phyloP scores from a whole-genome alignment of 2,888 invertebrate genomes.

The Apamea monoglypha region DNA sequence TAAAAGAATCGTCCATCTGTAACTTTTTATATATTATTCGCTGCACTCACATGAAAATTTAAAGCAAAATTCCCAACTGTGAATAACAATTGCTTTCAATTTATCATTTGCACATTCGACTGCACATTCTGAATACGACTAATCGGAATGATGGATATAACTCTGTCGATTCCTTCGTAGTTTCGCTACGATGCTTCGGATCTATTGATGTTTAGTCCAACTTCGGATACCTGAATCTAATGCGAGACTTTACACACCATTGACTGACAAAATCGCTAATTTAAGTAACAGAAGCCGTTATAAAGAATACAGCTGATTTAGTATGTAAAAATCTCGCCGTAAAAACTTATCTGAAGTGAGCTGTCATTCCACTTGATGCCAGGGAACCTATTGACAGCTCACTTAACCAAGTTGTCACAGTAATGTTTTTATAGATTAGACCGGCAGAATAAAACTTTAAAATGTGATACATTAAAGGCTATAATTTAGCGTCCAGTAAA shows the following conservation, averaged over 20 bases:
- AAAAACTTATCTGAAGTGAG: background rate
- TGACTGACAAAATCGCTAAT: conserved; percentile 26
- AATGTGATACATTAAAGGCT: background rate
- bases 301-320: background rate
- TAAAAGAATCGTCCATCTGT: background rate
- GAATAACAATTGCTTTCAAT: conserved; percentile 62
- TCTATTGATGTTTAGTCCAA: conserved; percentile 45
- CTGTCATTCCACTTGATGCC: too few species aligned
- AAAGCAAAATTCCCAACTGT: conserved; percentile 59
- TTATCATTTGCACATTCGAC: conserved; percentile 71
- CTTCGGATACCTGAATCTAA: conserved; percentile 33
- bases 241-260: conserved; percentile 25
- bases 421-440: too few species aligned
- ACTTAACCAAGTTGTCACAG: too few species aligned
- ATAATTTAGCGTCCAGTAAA: background rate
- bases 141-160: conserved; percentile 55
- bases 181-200: conserved; percentile 30
- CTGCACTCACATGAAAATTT: conserved; percentile 23
- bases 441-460: background rate
- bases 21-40: background rate
- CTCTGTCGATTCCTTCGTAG: conserved; percentile 37
- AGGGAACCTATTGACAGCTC: too few species aligned
- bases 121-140: conserved; percentile 67
- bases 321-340: too few species aligned
- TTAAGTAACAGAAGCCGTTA: background rate